Conservation (phyloP, 2,797 vertebrate species). For the Petrocephalus sullivani region DNA sequence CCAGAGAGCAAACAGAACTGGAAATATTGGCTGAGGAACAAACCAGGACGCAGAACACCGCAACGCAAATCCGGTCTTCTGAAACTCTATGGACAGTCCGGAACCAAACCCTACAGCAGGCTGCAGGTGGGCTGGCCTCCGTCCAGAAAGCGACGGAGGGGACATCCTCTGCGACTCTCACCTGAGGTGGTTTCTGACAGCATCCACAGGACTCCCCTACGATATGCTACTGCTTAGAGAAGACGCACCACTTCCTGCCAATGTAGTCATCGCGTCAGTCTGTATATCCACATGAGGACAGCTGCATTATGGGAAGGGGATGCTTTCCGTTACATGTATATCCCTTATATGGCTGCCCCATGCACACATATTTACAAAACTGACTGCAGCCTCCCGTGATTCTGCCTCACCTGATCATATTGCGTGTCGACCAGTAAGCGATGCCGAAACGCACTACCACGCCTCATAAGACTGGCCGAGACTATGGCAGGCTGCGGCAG, state of each 20-base stretch:
- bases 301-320: background rate
- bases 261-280: background rate
- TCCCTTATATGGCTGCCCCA: background rate
- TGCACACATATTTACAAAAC: background rate
- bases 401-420: background rate
- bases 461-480: background rate
- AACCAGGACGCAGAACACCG: background rate
- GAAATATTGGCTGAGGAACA: background rate
- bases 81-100: too few species aligned
- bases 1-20: background rate
- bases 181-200: background rate
- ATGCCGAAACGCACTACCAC: background rate
- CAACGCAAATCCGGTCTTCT: background rate
- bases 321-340: background rate
- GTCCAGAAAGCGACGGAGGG: background rate
- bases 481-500: background rate
- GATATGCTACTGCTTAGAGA: background rate
- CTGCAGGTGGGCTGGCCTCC: background rate
- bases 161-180: background rate
- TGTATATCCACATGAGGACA: background rate
- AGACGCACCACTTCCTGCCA: background rate
- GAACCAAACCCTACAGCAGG: background rate
- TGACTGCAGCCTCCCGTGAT: background rate
- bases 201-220: background rate
- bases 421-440: background rate